These are phyloP conservation scores for Erpobdella octoculata DNA, from an alignment of 2,888 invertebrate species.

Conservation along the genomic window DNA sequence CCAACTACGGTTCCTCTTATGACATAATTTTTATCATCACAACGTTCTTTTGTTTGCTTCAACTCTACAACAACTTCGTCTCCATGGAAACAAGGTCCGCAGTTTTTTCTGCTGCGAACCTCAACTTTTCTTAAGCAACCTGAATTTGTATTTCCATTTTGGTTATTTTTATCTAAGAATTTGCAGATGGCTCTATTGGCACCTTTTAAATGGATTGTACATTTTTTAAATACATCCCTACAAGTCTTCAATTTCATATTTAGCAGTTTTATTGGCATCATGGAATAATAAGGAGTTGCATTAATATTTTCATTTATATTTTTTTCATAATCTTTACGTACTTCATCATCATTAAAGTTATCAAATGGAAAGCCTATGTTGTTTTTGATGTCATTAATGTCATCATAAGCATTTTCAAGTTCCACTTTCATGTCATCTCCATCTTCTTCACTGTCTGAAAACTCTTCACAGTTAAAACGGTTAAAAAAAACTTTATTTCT, in stretches of 20 bases:
- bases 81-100: constrained; percentile 33
- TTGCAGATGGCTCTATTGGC: not conserved
- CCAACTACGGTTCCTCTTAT: constrained; percentile 42
- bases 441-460: no score
- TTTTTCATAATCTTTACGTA: no score
- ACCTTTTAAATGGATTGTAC: constrained; percentile 11
- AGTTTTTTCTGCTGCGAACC: constrained; percentile 31
- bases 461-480: no score
- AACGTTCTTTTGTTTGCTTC: constrained; percentile 2
- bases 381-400: no score
- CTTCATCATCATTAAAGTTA: not conserved
- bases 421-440: no score
- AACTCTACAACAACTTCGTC: constrained; percentile 30
- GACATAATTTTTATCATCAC: constrained; percentile 12
- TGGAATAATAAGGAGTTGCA: no score
- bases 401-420: no score
- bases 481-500: no score
- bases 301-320: no score
- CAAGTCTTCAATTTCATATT: not conserved
- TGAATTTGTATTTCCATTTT: no score
- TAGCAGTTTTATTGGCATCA: no score
- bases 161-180: constrained; percentile 4
- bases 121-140: constrained; percentile 16
- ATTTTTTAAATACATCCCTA: not conserved
- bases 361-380: not conserved